Conservation (phyloP, 1,140 invertebrate species). For the Saccostrea cuccullata region DNA sequence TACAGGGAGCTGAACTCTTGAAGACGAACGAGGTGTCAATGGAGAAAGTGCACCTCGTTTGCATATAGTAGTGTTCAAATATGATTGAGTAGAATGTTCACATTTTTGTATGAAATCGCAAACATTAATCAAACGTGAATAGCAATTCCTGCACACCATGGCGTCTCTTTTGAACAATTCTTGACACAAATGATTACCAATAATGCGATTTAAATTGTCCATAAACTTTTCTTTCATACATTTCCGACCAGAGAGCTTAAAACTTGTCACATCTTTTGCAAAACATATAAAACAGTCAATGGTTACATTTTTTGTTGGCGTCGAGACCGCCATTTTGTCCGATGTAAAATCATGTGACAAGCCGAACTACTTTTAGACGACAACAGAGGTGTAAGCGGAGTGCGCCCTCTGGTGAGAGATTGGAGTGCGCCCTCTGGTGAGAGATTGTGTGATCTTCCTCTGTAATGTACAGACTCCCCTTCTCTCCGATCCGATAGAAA, state of each 20-base stretch:
- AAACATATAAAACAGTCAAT: background rate
- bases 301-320: background rate
- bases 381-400: background rate
- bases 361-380: background rate
- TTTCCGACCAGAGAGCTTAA: background rate
- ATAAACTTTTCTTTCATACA: background rate
- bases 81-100: background rate
- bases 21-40: too few relatives aligned
- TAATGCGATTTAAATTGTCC: background rate
- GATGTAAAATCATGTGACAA: background rate
- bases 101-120: background rate
- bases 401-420: background rate
- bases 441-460: too few relatives aligned
- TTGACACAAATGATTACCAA: background rate
- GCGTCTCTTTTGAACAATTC: background rate
- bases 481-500: too few relatives aligned
- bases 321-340: background rate
- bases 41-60: background rate
- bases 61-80: background rate
- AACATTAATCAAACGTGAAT: background rate
- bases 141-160: background rate
- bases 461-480: too few relatives aligned
- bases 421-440: background rate
- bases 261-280: background rate
- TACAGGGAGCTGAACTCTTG: too few relatives aligned